phyloP scores from a whole-genome alignment of 2,888 invertebrate genomes.

The Clitarchus hookeri region DNA sequence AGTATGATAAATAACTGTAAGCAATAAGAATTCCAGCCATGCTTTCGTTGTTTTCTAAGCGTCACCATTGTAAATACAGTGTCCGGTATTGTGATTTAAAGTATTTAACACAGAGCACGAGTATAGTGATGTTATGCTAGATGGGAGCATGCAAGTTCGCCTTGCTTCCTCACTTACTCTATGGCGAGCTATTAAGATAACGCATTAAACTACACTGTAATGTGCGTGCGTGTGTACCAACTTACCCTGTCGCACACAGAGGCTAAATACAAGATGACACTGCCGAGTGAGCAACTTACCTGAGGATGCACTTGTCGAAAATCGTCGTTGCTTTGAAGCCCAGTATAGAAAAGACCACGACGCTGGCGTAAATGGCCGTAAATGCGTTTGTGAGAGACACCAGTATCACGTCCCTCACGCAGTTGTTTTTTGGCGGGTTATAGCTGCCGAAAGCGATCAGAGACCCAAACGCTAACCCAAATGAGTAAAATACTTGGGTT shows the following conservation, averaged over 20 bases:
- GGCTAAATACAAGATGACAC: background rate
- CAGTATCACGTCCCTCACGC: conserved; percentile 86
- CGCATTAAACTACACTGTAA: too few species aligned
- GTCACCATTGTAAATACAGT: too few species aligned
- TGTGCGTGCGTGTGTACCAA: background rate
- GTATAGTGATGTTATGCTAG: too few species aligned
- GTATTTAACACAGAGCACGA: too few species aligned
- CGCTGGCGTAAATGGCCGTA: conserved; percentile 92
- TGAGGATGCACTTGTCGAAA: conserved; percentile 79
- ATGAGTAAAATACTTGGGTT: conserved; percentile 96
- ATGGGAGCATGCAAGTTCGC: too few species aligned
- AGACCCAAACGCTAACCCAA: conserved; percentile 93
- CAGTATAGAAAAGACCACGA: conserved; percentile 92
- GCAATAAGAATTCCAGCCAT: too few species aligned
- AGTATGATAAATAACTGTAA: too few species aligned
- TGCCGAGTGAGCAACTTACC: conserved; percentile 58
- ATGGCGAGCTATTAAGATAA: too few species aligned
- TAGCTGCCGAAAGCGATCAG: conserved; percentile 95
- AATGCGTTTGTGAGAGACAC: conserved; percentile 92
- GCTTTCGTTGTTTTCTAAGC: too few species aligned
- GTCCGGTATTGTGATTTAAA: too few species aligned
- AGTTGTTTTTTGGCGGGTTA: conserved; percentile 93
- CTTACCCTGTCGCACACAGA: background rate
- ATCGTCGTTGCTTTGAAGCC: conserved; percentile 95
- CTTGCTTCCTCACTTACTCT: too few species aligned